A percentile compares a stretch with the other conserved stretches of the same genome.
Conservation (phyloP, 2,797 vertebrate genomes). For the Staurois parvus region DNA sequence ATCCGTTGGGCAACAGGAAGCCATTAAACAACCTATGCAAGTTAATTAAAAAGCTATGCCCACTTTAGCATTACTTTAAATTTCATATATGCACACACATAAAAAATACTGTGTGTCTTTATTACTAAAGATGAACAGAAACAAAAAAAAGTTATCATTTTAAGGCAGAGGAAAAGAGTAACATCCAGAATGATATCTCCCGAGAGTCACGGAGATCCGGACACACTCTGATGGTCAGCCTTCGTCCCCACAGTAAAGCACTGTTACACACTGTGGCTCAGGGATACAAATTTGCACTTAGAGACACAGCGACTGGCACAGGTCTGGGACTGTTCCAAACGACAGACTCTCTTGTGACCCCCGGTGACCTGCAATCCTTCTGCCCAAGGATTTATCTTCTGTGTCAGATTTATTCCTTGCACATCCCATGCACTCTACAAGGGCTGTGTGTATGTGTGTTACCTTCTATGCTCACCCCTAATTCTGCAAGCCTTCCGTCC, state of each 20-base stretch:
- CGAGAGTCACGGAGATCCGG: not conserved
- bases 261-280: conserved; percentile 5
- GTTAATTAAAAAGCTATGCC: too few relatives aligned
- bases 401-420: conserved; percentile 76
- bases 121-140: too few relatives aligned
- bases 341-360: conserved; percentile 81
- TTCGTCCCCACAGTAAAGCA: conserved; percentile 12
- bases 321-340: conserved; percentile 78
- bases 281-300: not conserved
- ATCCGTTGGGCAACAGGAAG: too few relatives aligned
- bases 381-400: conserved; percentile 80
- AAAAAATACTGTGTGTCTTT: too few relatives aligned
- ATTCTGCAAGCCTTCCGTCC: conserved; percentile 70
- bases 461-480: conserved; percentile 65
- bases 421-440: conserved; percentile 75
- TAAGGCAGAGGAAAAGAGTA: not conserved
- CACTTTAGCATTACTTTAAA: too few relatives aligned
- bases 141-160: too few relatives aligned
- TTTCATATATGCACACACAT: too few relatives aligned
- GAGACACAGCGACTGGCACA: conserved; percentile 19
- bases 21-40: too few relatives aligned
- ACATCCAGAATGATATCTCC: not conserved
- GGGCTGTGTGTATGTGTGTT: conserved; percentile 73
- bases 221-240: not conserved
- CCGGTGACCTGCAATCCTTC: conserved; percentile 78